A percentile compares a stretch with the other conserved stretches of the same genome.
These are phyloP conservation scores for Protomyctophum bolini DNA, from an alignment of 2,113 vertebrate species.

Conservation along the genomic window DNA sequence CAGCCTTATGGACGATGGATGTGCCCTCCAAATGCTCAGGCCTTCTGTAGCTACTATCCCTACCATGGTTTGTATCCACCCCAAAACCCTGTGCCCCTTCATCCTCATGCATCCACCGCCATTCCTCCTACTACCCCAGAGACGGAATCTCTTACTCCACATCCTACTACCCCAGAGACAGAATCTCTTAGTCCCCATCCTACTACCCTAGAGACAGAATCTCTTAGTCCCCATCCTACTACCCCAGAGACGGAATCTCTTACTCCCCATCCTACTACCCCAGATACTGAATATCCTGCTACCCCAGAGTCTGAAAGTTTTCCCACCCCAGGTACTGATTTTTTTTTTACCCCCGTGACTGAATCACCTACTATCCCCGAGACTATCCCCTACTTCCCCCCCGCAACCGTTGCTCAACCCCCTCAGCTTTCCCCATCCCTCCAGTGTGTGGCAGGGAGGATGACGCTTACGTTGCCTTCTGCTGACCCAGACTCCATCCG, in stretches of 20 bases:
- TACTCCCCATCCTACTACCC: no score
- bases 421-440: slow-evolving; percentile 29
- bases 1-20: not conserved
- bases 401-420: not conserved
- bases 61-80: slow-evolving; percentile 15
- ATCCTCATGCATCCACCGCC: not conserved
- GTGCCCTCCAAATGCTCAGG: slow-evolving; percentile 21
- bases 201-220: no score
- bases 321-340: no score
- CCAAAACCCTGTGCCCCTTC: slow-evolving; percentile 9
- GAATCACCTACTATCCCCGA: not conserved
- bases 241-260: not conserved
- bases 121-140: not conserved
- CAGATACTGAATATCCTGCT: no score
- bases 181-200: not conserved
- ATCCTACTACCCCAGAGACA: slow-evolving; percentile 14
- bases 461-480: slow-evolving; percentile 64
- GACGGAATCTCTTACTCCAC: no score
- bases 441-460: slow-evolving; percentile 46
- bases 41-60: slow-evolving; percentile 30
- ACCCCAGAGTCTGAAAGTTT: no score
- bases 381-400: not conserved
- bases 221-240: not conserved
- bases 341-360: not conserved
- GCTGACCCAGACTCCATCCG: slow-evolving; percentile 68